Evolutionary conservation across 2,113 vertebrate genomes (phyloP).

Genomic region (Probosciger aterrimus): DNA sequence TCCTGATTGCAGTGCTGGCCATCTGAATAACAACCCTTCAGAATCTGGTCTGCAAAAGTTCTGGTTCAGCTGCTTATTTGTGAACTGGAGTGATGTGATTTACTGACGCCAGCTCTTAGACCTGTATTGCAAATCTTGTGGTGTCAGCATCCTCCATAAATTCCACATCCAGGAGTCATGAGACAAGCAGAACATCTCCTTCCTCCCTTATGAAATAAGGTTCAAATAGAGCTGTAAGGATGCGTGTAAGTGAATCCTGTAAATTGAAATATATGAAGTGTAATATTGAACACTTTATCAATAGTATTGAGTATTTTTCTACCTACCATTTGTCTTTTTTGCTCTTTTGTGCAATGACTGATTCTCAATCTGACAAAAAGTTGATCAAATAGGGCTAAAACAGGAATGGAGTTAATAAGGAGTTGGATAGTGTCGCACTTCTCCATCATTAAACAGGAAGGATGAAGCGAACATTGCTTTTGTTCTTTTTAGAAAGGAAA

Average conservation of each 20-base stretch:
- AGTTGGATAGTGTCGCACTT: not conserved
- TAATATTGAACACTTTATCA: not conserved
- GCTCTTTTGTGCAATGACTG: not conserved
- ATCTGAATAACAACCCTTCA: not conserved
- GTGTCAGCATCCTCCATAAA: not conserved
- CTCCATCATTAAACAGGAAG: not conserved
- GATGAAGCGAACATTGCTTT: not conserved
- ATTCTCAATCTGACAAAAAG: not conserved
- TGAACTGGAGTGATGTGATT: not conserved
- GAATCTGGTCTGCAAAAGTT: not conserved
- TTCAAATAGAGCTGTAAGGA: not conserved
- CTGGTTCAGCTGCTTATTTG: not conserved
- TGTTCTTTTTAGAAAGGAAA: not conserved
- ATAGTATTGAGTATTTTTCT: not conserved
- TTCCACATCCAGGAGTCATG: not conserved
- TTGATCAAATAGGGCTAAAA: not conserved
- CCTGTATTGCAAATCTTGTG: not conserved
- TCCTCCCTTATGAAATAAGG: not conserved
- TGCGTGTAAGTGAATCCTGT: not conserved
- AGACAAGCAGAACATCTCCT: not conserved
- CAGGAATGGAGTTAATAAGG: not conserved
- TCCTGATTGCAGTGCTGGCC: accelerated
- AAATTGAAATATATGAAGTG: not conserved
- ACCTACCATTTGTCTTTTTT: not conserved
- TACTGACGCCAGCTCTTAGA: not conserved